Conservation (phyloP, 2,888 invertebrate species). For the Polia nebulosa region DNA sequence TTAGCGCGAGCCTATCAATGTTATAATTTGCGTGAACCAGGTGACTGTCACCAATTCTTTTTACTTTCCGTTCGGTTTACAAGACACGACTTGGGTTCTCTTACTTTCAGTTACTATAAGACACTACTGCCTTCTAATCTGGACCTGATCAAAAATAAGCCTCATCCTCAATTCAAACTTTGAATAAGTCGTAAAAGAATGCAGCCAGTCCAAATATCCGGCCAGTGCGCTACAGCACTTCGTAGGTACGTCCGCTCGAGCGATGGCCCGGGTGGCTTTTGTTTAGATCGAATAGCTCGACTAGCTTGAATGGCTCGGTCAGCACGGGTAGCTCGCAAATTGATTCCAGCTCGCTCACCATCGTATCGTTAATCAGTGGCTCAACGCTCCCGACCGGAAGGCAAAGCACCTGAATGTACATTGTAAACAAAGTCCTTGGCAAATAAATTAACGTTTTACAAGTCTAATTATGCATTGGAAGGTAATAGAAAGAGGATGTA, state of each 20-base stretch:
- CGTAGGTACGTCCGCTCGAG: constrained; percentile 22
- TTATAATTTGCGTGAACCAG: too few relatives aligned
- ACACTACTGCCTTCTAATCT: neutral
- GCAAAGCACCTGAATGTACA: constrained; percentile 43
- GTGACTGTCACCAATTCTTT: too few relatives aligned
- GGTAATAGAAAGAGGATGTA: constrained; percentile 27
- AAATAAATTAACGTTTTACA: constrained; percentile 54
- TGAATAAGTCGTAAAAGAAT: constrained; percentile 7
- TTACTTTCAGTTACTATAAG: neutral
- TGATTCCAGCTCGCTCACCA: constrained; percentile 39
- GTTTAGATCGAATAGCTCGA: constrained; percentile 5
- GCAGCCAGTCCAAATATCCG: constrained; percentile 12
- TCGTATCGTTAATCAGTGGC: constrained; percentile 46
- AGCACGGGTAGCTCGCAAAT: constrained; percentile 32
- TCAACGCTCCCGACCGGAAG: constrained; percentile 45
- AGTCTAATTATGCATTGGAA: constrained; percentile 50
- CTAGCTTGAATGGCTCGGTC: neutral
- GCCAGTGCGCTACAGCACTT: neutral
- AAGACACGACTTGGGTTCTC: neutral
- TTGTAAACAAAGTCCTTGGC: constrained; percentile 46
- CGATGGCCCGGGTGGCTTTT: constrained; percentile 16
- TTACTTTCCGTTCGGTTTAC: neutral
- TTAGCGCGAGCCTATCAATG: too few relatives aligned
- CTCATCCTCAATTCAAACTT: neutral
- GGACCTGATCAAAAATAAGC: neutral